Conservation (phyloP, 1,140 invertebrate genomes). For the Calliopsis andreniformis region DNA sequence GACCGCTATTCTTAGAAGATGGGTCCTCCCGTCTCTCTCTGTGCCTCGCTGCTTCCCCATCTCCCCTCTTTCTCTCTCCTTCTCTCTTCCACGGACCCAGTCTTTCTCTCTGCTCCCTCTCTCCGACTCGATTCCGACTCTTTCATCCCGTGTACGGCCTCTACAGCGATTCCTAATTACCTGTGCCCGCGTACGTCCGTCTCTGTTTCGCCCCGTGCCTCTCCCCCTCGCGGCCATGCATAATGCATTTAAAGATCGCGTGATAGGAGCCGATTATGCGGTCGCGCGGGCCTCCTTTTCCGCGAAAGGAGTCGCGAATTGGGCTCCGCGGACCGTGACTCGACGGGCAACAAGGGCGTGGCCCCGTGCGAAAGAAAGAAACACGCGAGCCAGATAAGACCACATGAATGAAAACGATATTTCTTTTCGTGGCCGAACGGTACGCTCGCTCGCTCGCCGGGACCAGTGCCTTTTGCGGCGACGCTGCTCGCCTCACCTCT, state of each 20-base stretch:
- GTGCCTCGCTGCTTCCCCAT: constrained; percentile 29
- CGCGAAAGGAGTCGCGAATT: constrained; percentile 64
- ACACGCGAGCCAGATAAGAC: not conserved
- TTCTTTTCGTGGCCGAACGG: not conserved
- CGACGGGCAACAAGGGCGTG: constrained; percentile 31
- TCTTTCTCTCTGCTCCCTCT: not conserved
- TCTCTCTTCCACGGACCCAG: not conserved
- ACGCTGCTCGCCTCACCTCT: not conserved
- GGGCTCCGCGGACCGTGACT: constrained; percentile 50
- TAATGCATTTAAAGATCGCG: constrained; percentile 75
- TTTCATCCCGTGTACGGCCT: constrained; percentile 44
- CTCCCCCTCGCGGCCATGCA: constrained; percentile 59
- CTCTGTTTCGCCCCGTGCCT: constrained; percentile 46
- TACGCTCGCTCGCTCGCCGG: not conserved
- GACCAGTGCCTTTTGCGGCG: not conserved
- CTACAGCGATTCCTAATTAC: constrained; percentile 72
- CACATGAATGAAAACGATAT: constrained; percentile 39
- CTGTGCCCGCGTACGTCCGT: constrained; percentile 60
- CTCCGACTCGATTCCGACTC: constrained; percentile 52
- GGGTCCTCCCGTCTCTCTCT: constrained; percentile 41
- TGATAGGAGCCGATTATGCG: constrained; percentile 72
- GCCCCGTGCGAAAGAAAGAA: constrained; percentile 31
- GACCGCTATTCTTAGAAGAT: constrained; percentile 72
- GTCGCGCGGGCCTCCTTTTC: constrained; percentile 57
- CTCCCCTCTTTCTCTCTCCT: constrained; percentile 48